Base-by-base conservation (phyloP, 2,888 invertebrate genomes). In the Drosophila parthenogenetica region DNA sequence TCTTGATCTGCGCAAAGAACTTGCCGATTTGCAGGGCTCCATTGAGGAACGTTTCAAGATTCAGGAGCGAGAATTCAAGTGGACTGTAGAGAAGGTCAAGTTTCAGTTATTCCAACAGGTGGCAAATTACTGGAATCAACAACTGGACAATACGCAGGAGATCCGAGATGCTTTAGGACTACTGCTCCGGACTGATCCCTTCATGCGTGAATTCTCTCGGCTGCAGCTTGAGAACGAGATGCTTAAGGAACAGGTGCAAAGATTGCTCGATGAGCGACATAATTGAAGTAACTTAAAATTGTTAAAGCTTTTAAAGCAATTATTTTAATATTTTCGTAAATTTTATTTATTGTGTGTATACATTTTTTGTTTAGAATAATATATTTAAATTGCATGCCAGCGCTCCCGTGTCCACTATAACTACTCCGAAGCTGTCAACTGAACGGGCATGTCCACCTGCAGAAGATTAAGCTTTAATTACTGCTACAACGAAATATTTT, bases 221-320 rank as follows among this genome's bases (percentile, higher is more conserved):
- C 64, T 92, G 39, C 87, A 90, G 60, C 67, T 83, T 25, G 92
- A 92, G 59, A 92, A 92, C 62, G 86, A 85, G 58, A 46, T 77
- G 57, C 60, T 92, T 2, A 89, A 83, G 37, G 76, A 70, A 0
- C 81, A 90, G 48, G 35, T 92, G 3, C 50, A 80, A 19, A 64
- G 88, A 3, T 25, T 86, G 10, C 73, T 69, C 1, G 66, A 51
- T 8, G 51, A 68, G 29, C 64, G 29, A 13, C 53, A 71, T 10
- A 35, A 19, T 35, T 49, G 49, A 0, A 19, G 59, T 0, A 19
- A 51, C 8, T 8, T 29, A 5, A 35, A 35, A 35, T 13, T n/a
- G 13, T 3, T 4, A 35, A 43, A 19, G 43, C 29, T 22, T 73
- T 17, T 71, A 58, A 60, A 32, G 32, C 42, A 35, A 48, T 0